Base-by-base conservation (phyloP, 92 coral and sea anemone species). In the Palythoa grandis region DNA sequence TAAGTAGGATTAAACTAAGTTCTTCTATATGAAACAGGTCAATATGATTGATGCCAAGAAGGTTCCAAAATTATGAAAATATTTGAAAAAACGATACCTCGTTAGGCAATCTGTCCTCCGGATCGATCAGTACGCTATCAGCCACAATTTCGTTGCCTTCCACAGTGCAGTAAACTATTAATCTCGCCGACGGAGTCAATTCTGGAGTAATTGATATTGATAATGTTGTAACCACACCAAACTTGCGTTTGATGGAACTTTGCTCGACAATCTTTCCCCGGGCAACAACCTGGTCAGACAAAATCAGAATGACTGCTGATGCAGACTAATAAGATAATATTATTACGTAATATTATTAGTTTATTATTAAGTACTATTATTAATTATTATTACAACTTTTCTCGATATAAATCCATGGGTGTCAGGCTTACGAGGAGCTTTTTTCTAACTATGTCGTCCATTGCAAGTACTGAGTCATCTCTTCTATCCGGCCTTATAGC, bases 181-280 rank as follows among this genome's bases (percentile, higher is more conserved):
- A 72, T 8, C 99, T 92, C 39, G 99, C 94, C 50, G 95, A 92
- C 52, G 98, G 98, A 1, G 97, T 93, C 95, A 97, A 92, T 78
- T 87, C 93, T 2, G 91, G 48, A 5, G 98, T 90, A 7, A 91
- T 83, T 37, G 75, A 85, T 68, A 97, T 80, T 43, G 84, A 82
- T 65, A 95, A 87, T 11, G 98, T 91, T 47, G 94, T 95, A 2
- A 95, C 83, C 70, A 95, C 90, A 2, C 99, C 99, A 63, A 93
- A 89, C 52, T 90, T 85, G n/a, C 87, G 65, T 9, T 80, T 87
- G 10, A 92, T 83, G 22, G 93, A 88, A 50, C 86, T 87, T n/a
- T 95, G 97, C 43, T 79, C 54, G 53, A 94, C 83, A 76, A 97
- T 92, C 52, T 90, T 91, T 15, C 99, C 99, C 1, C 95, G 93